A percentile compares a stretch with the other conserved stretches of the same genome.
Conservation (phyloP, 1,140 invertebrate species). For the Drosophila nebulosa region DNA sequence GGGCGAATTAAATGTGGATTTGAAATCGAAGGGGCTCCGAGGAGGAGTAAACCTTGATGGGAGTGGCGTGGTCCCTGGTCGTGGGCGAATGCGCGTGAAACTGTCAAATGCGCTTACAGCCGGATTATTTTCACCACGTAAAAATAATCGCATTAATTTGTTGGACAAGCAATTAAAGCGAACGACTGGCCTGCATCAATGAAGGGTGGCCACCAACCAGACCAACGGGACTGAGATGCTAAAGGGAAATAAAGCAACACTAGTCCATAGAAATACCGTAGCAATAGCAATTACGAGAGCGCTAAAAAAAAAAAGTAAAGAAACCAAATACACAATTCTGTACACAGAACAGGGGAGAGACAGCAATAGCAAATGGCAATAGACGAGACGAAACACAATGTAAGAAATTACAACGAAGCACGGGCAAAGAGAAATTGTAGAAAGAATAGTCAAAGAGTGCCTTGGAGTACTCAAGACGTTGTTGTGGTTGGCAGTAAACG, state of each 20-base stretch:
- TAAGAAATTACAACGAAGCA: constrained; percentile 27
- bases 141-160: constrained; percentile 65
- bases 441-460: constrained; percentile 37
- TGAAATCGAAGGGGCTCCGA: constrained; percentile 3
- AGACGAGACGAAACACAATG: constrained; percentile 50
- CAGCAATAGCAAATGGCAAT: constrained; percentile 15
- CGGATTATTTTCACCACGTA: constrained; percentile 59
- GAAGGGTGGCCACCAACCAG: background rate
- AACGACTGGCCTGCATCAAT: constrained; percentile 23
- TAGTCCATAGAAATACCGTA: background rate
- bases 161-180: constrained; percentile 57
- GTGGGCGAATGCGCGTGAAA: constrained; percentile 43
- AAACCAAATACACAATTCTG: constrained; percentile 21
- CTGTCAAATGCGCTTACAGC: constrained; percentile 57
- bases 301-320: constrained; percentile 25
- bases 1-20: constrained; percentile 16
- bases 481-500: constrained; percentile 33
- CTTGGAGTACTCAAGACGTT: constrained; percentile 29
- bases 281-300: constrained; percentile 28
- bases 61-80: constrained; percentile 5
- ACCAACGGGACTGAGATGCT: background rate
- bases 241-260: background rate
- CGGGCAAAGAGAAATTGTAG: constrained; percentile 16
- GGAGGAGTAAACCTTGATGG: constrained; percentile 2
- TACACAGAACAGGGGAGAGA: background rate